These are phyloP conservation scores for Orchestia grillus DNA, from an alignment of 1,140 invertebrate species.

Conservation along the genomic window DNA sequence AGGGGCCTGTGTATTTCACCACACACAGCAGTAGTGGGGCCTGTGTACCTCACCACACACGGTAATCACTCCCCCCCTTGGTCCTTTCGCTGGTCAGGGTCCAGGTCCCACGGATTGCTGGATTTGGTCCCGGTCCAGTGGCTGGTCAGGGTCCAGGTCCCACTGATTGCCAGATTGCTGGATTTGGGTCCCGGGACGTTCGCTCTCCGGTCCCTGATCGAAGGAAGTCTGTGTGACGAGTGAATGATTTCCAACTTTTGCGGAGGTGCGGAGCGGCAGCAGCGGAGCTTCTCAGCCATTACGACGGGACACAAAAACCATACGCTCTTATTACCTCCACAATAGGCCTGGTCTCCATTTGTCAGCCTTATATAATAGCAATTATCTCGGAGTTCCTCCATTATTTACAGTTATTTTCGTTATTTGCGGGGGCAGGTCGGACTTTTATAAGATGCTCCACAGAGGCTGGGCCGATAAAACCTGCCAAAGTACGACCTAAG, in stretches of 20 bases:
- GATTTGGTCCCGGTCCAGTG: too few species aligned
- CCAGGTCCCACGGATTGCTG: too few species aligned
- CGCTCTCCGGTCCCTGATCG: too few species aligned
- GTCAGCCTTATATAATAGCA: neutral
- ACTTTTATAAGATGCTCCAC: slow-evolving; percentile 42
- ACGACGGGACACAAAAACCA: neutral
- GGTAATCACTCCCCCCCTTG: too few species aligned
- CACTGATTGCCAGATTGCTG: too few species aligned
- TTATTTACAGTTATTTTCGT: slow-evolving; percentile 32
- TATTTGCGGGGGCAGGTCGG: neutral
- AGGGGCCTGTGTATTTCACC: too few species aligned
- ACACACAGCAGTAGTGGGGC: too few species aligned
- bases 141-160: too few species aligned
- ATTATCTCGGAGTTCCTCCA: slow-evolving; percentile 9
- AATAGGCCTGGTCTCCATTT: neutral
- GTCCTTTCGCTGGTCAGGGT: too few species aligned
- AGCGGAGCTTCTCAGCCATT: neutral
- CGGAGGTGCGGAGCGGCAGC: neutral
- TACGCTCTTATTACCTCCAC: neutral
- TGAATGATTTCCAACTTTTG: neutral
- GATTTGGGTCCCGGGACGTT: too few species aligned
- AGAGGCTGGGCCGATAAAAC: neutral
- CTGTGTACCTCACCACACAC: too few species aligned
- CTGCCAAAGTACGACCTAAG: neutral
- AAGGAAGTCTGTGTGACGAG: too few species aligned